Percentiles rank a stretch among this genome's conserved stretches.
These are phyloP conservation scores for Mellilla xanthometata DNA, from an alignment of 2,888 invertebrate genomes.

Conservation along the genomic window DNA sequence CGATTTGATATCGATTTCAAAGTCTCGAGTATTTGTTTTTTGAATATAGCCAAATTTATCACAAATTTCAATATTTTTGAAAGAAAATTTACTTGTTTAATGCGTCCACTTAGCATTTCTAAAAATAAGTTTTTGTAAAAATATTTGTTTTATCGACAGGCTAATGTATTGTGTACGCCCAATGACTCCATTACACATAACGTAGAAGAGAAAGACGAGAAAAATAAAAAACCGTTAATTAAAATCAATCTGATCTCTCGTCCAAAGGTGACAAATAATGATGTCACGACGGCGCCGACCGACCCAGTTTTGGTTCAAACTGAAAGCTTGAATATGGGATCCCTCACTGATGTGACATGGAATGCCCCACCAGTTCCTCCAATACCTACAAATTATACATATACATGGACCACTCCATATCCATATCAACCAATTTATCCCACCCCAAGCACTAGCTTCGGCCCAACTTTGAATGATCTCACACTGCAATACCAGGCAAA, in stretches of 20 bases:
- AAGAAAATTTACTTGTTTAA: no score
- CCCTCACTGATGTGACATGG: neutral
- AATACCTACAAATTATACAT: neutral
- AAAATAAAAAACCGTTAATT: neutral
- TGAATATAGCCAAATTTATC: no score
- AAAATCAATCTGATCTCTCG: conserved; percentile 5
- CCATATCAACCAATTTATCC: no score
- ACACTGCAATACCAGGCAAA: neutral
- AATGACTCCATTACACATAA: neutral
- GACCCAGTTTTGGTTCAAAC: neutral
- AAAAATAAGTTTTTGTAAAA: neutral
- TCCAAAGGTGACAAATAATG: neutral
- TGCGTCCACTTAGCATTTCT: no score
- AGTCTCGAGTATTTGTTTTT: no score
- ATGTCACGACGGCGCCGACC: neutral
- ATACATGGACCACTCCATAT: no score
- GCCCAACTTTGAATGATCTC: neutral
- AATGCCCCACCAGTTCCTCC: neutral
- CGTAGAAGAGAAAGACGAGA: neutral
- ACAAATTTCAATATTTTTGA: no score
- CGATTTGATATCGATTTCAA: no score
- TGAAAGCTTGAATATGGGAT: neutral
- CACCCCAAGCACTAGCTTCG: neutral
- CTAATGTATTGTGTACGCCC: neutral
- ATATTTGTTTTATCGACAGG: conserved; percentile 3